Conservation (phyloP, 2,888 invertebrate genomes). For the Drosophila cognata region DNA sequence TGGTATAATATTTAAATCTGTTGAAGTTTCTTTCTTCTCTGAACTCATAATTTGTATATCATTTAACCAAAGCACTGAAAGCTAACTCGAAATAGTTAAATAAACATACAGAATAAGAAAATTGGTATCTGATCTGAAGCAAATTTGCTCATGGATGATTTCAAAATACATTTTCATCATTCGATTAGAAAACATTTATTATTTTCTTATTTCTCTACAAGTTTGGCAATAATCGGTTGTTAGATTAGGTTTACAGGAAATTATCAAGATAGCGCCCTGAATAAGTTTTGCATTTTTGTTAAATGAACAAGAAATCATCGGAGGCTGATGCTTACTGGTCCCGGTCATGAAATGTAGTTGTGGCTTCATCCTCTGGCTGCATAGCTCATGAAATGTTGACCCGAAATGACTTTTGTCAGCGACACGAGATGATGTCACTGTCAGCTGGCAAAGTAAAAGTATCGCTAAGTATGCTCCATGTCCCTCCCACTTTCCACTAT, state of each 20-base stretch:
- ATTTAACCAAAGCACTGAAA: not conserved
- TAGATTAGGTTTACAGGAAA: not conserved
- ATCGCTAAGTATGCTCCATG: constrained; percentile 21
- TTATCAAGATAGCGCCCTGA: not conserved
- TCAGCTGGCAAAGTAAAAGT: constrained; percentile 34
- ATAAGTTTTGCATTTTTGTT: constrained; percentile 1
- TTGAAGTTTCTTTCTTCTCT: not conserved
- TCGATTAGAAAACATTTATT: not conserved
- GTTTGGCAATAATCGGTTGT: not conserved
- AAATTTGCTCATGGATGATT: not conserved
- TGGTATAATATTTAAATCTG: not conserved
- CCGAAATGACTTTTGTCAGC: constrained; percentile 53
- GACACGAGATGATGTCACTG: constrained; percentile 65
- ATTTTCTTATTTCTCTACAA: not conserved
- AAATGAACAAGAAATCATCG: constrained; percentile 45
- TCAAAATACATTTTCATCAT: not conserved
- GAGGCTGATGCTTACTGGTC: constrained; percentile 16
- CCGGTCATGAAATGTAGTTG: constrained; percentile 3
- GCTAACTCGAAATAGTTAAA: not conserved
- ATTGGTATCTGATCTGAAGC: not conserved
- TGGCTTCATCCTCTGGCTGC: not conserved
- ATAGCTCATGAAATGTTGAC: constrained; percentile 31
- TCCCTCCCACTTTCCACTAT: constrained; percentile 1
- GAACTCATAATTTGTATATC: not conserved
- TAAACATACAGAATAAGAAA: not conserved